These are phyloP conservation scores for Isurus oxyrinchus DNA, from an alignment of 2,113 vertebrate species.

Conservation along the genomic window DNA sequence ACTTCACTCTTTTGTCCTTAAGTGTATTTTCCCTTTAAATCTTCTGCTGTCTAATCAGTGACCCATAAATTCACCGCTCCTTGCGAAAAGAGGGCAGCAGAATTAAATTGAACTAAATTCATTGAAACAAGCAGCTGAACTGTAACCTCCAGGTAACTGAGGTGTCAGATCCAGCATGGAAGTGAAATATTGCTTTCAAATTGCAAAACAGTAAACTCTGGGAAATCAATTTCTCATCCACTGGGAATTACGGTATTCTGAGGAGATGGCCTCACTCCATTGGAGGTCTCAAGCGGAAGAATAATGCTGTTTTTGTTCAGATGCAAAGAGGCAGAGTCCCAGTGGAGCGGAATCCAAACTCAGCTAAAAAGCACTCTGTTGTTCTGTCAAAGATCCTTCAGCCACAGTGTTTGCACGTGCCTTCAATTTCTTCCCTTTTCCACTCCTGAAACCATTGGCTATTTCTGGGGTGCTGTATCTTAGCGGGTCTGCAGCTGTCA, in stretches of 20 bases:
- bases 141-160: background rate
- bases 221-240: background rate
- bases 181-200: background rate
- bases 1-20: background rate
- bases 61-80: background rate
- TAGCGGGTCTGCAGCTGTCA: background rate
- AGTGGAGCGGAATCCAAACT: background rate
- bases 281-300: background rate
- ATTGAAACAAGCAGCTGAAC: background rate
- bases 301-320: background rate
- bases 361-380: background rate
- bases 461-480: background rate
- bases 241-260: background rate
- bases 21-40: background rate
- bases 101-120: background rate
- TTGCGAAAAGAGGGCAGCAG: background rate
- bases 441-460: background rate
- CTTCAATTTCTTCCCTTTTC: background rate
- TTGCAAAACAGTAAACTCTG: background rate
- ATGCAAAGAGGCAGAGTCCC: background rate
- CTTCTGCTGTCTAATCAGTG: background rate
- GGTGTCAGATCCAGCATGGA: background rate
- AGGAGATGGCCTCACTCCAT: background rate
- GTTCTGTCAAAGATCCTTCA: background rate
- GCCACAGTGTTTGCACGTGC: background rate